Evolutionary conservation across 2,797 vertebrate genomes (phyloP).

Genomic region (Pteropus rufus): DNA sequence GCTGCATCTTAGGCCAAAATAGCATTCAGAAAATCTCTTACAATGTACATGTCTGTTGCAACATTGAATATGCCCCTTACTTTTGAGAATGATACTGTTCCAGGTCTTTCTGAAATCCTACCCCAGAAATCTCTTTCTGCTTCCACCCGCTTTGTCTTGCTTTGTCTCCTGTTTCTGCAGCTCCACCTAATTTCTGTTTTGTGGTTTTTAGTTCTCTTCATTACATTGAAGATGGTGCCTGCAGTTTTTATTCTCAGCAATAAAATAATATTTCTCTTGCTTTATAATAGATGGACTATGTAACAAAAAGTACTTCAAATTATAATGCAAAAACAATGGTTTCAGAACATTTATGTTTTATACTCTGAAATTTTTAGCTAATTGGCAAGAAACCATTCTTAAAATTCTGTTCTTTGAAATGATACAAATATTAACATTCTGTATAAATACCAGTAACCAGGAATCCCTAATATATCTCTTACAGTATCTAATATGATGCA

Average conservation of each 20-base stretch:
- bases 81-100: neutral
- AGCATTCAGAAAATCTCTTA: neutral
- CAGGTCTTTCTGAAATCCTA: neutral
- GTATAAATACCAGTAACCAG: neutral
- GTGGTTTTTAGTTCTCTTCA: neutral
- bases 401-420: neutral
- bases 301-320: neutral
- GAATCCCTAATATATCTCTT: neutral
- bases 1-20: neutral
- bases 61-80: neutral
- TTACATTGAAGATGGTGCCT: neutral
- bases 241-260: neutral
- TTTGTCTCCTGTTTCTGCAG: neutral
- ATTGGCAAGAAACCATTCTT: slow-evolving; percentile 12
- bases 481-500: neutral
- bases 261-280: neutral
- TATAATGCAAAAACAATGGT: neutral
- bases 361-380: neutral
- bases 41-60: neutral
- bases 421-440: slow-evolving; percentile 14
- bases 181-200: neutral
- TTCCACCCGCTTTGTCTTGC: neutral
- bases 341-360: slow-evolving; percentile 10
- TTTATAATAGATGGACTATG: neutral
- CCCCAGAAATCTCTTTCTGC: neutral